Conservation (phyloP, 2,113 vertebrate species). For the human (Homo sapiens) region DNA sequence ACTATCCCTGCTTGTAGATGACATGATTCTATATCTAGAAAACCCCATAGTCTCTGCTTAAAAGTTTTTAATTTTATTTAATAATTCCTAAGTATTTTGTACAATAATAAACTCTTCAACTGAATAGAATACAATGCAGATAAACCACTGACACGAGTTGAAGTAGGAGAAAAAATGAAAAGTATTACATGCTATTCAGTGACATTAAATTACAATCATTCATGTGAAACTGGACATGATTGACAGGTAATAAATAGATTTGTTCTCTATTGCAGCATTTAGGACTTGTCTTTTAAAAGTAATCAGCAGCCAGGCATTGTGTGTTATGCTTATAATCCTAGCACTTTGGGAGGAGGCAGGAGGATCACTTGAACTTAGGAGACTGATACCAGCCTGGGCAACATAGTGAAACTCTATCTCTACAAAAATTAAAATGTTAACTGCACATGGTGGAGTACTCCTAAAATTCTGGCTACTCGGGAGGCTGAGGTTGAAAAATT, state of each 20-base stretch:
- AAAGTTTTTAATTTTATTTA: constrained; percentile 6
- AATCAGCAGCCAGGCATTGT: not conserved
- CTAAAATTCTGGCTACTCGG: no score
- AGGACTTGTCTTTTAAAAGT: constrained; percentile 19
- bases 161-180: not conserved
- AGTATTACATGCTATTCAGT: not conserved
- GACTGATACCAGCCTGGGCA: no score
- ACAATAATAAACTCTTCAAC: not conserved
- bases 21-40: no score
- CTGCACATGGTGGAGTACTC: no score
- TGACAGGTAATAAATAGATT: not conserved
- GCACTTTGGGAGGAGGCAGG: no score
- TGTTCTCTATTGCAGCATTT: not conserved
- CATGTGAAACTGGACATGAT: not conserved
- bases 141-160: not conserved
- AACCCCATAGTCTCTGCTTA: no score
- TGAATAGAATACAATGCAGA: not conserved
- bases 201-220: not conserved
- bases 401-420: no score
- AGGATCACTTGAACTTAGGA: no score
- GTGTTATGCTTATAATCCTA: no score
- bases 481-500: no score
- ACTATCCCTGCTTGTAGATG: no score
- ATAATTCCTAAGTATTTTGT: not conserved
- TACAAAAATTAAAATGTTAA: no score